Evolutionary conservation across 37 sponge, comb jelly and placozoan species (phyloP).

Genomic region (Corticium candelabrum): DNA sequence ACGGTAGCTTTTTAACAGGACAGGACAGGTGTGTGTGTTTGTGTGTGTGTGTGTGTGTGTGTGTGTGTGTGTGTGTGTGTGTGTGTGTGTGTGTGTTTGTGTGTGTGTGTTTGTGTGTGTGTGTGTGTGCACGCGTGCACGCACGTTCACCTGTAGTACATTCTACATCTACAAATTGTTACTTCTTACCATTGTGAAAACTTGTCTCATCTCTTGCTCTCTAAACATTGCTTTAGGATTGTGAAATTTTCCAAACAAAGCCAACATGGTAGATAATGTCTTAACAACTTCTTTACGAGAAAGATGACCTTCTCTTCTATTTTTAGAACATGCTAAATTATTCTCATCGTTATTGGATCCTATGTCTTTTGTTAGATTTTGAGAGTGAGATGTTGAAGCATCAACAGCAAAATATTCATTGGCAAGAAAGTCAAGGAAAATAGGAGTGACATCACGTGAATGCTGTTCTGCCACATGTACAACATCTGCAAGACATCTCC

Average conservation of each 20-base stretch:
- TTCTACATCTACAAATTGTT: not conserved
- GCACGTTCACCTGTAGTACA: too few species aligned
- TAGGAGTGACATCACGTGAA: conserved; percentile 58
- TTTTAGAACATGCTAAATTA: not conserved
- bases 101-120: too few species aligned
- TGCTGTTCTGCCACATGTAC: conserved; percentile 33
- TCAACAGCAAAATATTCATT: not conserved
- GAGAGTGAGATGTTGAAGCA: not conserved
- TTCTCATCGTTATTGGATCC: not conserved
- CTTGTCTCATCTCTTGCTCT: conserved; percentile 37
- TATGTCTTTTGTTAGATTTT: not conserved
- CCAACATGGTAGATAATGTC: conserved; percentile 46
- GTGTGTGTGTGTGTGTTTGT: too few species aligned
- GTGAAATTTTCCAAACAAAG: conserved; percentile 53
- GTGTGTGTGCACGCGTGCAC: too few species aligned
- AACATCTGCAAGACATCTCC: conserved; percentile 39
- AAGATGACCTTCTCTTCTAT: too few species aligned
- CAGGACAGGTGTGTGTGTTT: too few species aligned
- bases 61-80: too few species aligned
- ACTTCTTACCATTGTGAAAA: conserved; percentile 46
- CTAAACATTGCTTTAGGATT: conserved; percentile 60
- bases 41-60: too few species aligned
- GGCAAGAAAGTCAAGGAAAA: conserved; percentile 37
- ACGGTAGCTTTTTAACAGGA: too few species aligned
- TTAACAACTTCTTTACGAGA: conserved; percentile 10